Evolutionary conservation across 2,888 invertebrate species (phyloP), one percentile per base, ranked within the genome.

Genomic region (Gonocerus acuteangulatus): DNA sequence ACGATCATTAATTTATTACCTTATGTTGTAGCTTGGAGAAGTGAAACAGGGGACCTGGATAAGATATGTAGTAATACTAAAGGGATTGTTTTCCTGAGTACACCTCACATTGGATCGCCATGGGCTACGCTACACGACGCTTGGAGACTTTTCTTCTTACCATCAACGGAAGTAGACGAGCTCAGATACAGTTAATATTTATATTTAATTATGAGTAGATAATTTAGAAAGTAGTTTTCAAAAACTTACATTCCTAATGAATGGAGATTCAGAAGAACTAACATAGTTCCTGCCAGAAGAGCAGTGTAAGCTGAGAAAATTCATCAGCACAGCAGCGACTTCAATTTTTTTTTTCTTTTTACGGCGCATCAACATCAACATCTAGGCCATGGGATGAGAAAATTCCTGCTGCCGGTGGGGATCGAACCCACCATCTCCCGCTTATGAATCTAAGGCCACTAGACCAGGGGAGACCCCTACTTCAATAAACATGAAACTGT

Each of bases 11-110:
- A 11, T 36, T 11, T 15, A 49, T 22, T 19, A 13, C 56, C n/a
- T n/a, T 32, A 21, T 54, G 39, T 44, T 59, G 3, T 61, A 77
- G 81, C 84, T 56, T 75, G 80, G 67, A 76, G 80, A 60, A 32
- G 42, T 44, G 7, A 27, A 23, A 22, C 16, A 23, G 32, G 27
- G n/a, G 9, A 27, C 3, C 73, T 77, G 0, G 76, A 77, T 66
- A 78, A 79, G 68, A 71, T 94, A 18, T 81, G 84, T 47, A 73
- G 79, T 60, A 87, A 87, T 68, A 91, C 93, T 0, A 84, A 82
- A 72, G 90, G 87, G 9, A 81, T 94, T 45, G 77, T 95, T 47
- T 95, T 95, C 75, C 87, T 88, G 70, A 91, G 93, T 69, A 92
- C 91, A 1, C 95, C 95, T 1, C 95, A 95, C 74, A 80, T 79